These are phyloP conservation scores for Capitella teleta DNA, from an alignment of 1,140 invertebrate species.

Conservation along the genomic window DNA sequence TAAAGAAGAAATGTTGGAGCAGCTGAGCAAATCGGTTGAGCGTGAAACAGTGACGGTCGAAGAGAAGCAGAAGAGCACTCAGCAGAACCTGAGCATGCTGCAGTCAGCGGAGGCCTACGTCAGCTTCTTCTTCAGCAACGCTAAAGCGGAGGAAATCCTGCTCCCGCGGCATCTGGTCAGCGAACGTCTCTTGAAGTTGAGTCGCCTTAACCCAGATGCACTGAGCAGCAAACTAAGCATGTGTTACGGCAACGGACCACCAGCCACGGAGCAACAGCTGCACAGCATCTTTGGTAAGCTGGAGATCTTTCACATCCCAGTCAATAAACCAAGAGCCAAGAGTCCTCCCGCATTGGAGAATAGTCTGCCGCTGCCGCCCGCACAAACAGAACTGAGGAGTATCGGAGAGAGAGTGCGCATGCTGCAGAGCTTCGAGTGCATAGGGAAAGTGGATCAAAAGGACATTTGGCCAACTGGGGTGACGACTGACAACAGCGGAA, in stretches of 20 bases:
- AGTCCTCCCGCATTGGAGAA: conserved; percentile 4
- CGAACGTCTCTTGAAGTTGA: conserved; percentile 21
- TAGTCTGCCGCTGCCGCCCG: background rate
- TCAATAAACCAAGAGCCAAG: conserved; percentile 13
- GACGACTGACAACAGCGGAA: conserved; percentile 15
- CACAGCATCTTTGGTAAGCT: conserved; percentile 24
- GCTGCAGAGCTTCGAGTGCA: conserved; percentile 16
- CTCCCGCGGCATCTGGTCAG: conserved; percentile 18
- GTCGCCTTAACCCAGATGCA: conserved; percentile 20
- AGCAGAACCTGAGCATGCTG: background rate
- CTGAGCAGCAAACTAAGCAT: conserved; percentile 19
- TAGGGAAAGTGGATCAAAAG: conserved; percentile 16
- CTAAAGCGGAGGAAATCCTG: conserved; percentile 25
- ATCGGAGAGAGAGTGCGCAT: background rate
- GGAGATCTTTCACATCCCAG: background rate
- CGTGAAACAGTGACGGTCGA: conserved; percentile 13
- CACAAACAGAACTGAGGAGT: background rate
- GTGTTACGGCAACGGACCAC: conserved; percentile 17
- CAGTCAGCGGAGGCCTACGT: background rate
- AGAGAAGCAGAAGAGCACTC: background rate
- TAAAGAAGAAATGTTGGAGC: conserved; percentile 14
- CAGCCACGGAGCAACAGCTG: conserved; percentile 17
- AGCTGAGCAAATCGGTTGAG: conserved; percentile 14
- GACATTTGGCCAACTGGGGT: conserved; percentile 34
- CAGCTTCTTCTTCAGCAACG: conserved; percentile 17